phyloP scores from a whole-genome alignment of 1,140 invertebrate genomes.

The Chelonus insularis region DNA sequence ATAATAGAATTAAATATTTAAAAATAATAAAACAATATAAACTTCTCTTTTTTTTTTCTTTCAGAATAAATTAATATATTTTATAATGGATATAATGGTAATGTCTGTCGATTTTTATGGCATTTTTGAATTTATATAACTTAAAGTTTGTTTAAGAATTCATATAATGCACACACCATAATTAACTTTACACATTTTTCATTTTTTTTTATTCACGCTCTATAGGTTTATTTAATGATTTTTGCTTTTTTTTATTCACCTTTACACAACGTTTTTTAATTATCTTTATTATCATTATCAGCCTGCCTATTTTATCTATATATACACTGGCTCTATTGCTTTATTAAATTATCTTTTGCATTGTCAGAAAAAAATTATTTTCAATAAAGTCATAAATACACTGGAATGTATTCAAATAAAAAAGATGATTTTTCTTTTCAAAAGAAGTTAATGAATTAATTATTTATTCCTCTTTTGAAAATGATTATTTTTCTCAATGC shows the following conservation, averaged over 20 bases:
- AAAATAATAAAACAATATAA: background rate
- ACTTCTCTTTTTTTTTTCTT: constrained; percentile 28
- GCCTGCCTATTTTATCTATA: too few species aligned
- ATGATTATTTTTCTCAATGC: background rate
- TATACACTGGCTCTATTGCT: constrained; percentile 19
- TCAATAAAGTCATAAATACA: too few species aligned
- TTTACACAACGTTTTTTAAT: too few species aligned
- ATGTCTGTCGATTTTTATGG: constrained; percentile 38
- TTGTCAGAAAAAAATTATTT: background rate
- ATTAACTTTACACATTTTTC: constrained; percentile 1
- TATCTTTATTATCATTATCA: too few species aligned
- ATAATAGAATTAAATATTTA: constrained; percentile 29
- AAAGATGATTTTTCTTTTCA: too few species aligned
- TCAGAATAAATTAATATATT: constrained; percentile 64
- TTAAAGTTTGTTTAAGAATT: constrained; percentile 9
- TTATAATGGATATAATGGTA: constrained; percentile 59
- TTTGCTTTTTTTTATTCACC: too few species aligned
- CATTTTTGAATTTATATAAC: constrained; percentile 37
- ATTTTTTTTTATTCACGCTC: background rate
- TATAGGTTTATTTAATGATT: background rate
- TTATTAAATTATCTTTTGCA: constrained; percentile 22
- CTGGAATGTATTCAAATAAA: too few species aligned
- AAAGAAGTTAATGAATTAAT: too few species aligned
- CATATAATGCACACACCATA: too few species aligned
- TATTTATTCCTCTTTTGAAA: too few species aligned